Evolutionary conservation across 1,140 invertebrate genomes (phyloP), one percentile per base, ranked within the genome.

Genomic region (Dinoponera quadriceps): DNA sequence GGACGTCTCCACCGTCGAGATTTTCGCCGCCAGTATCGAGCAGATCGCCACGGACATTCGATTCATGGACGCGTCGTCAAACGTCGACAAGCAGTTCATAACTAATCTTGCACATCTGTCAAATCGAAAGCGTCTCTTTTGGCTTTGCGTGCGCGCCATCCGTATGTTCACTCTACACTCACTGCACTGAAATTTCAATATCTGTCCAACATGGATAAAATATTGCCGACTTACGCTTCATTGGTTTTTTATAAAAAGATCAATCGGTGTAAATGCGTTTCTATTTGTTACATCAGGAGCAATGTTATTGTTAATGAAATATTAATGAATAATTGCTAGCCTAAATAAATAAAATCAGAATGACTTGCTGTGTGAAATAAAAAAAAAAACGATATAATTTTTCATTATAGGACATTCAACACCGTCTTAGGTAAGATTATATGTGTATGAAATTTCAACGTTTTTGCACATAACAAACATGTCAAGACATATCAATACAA

Each of bases 11-110:
- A 95, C 93, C 0, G 97, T 97, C 9, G 97, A 96, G 83, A 98
- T 97, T 94, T 97, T 95, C 16, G 96, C 96, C 44, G 96, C 96
- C 88, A 95, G 87, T 74, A 98, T 98, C 71, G 97, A 97, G 90
- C 97, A 97, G 84, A 98, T 98, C 2, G 97, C 97, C 18, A 98
- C 97, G 55, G 96, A 97, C 97, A 98, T 97, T 68, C 97, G 94
- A 90, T 97, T 96, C 96, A 97, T 97, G 49, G 96, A 96, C 13
- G 95, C 92, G 89, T 97, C 97, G 62, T 97, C 95, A 91, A 97
- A 97, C 5, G 95, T 92, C 87, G 96, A 97, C 2, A 98, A 92
- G 90, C 96, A 97, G 89, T 97, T 96, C 94, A 97, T 95, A n/a
- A 97, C 97, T 59, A 97, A 94, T 90, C 95, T 95, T 4, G 97